Evolutionary conservation across 2,113 vertebrate species (phyloP), one percentile per base, ranked within the genome.

Genomic region (Gambusia holbrooki): DNA sequence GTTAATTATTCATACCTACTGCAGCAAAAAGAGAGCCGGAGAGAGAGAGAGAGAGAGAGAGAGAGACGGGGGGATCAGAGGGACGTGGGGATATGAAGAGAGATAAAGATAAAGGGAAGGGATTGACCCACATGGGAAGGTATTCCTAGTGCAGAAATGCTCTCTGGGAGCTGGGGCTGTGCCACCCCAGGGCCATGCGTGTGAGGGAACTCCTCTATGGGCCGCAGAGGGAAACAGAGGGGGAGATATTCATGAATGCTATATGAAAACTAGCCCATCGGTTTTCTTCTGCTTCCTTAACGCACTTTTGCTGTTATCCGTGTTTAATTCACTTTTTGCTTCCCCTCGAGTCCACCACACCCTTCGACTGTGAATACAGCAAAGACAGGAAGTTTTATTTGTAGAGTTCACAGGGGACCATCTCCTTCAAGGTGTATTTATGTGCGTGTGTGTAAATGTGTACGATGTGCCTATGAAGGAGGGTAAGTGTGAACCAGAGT

Each of bases 1-100:
- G 90, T 93, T 90, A 92, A 92, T 92, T 93, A 94, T 92, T 94
- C 89, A 92, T 90, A 90, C 86, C 85, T 84, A 87, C 89, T 87
- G 88, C 90, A 90, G 88, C 80, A 86, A 79, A 88, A 78, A 76
- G 63, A 77, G 69, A 68, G 65, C 19, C 60, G 65, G 82, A 12
- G 54, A 85, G 29, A 28, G 71, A 30, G 66, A 45, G 82, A 12
- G 54, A 85, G 29, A 28, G 71, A 30, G 66, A 45, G 76, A 72
- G 40, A 77, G 76, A 76, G 45, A 7, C 35, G 62, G 78, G 35
- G 60, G 71, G 70, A 37, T 9, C 10, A 61, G 42, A 72, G 27
- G 69, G 0, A 0, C n/a, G 45, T 19, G 58, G 62, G 78, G 35
- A 60, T 67, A 75, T 10, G 51, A 30, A 72, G 27, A 74, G 64